Conservation (phyloP, 2,113 vertebrate species). For the Corydoras sp. region DNA sequence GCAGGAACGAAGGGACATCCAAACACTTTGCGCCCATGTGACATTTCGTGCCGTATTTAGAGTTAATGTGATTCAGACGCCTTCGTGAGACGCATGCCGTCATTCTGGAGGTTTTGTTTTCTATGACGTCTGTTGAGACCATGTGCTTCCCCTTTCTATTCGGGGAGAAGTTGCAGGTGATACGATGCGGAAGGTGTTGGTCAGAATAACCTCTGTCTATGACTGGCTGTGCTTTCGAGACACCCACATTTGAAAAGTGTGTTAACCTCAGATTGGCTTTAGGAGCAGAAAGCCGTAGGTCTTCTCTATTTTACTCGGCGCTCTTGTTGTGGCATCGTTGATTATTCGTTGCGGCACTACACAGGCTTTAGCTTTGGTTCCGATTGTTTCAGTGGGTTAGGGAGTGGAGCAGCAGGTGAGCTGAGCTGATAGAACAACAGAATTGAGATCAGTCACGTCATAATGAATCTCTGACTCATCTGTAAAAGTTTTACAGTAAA, state of each 20-base stretch:
- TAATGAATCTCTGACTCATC: too few relatives aligned
- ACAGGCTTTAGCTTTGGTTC: too few relatives aligned
- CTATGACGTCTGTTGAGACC: not conserved
- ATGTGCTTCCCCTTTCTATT: not conserved
- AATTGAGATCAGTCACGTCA: too few relatives aligned
- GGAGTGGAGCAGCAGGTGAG: too few relatives aligned
- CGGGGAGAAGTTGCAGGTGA: not conserved
- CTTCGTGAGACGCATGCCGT: too few relatives aligned
- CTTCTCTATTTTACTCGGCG: not conserved
- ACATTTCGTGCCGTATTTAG: not conserved
- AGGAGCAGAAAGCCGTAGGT: conserved; percentile 5
- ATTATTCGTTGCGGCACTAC: not conserved
- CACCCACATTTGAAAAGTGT: conserved; percentile 15
- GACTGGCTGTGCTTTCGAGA: conserved; percentile 25
- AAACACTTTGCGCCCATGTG: not conserved
- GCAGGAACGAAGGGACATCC: conserved; percentile 1
- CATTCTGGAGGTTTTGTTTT: not conserved
- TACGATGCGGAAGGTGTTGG: not conserved
- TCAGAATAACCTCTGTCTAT: conserved; percentile 22
- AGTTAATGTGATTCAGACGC: not conserved
- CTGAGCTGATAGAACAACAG: too few relatives aligned
- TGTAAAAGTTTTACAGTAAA: too few relatives aligned
- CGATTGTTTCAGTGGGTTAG: too few relatives aligned
- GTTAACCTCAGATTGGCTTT: conserved; percentile 39
- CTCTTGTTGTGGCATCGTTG: not conserved